These are phyloP conservation scores for Leptopilina clavipes DNA, from an alignment of 1,140 invertebrate species.

Conservation along the genomic window DNA sequence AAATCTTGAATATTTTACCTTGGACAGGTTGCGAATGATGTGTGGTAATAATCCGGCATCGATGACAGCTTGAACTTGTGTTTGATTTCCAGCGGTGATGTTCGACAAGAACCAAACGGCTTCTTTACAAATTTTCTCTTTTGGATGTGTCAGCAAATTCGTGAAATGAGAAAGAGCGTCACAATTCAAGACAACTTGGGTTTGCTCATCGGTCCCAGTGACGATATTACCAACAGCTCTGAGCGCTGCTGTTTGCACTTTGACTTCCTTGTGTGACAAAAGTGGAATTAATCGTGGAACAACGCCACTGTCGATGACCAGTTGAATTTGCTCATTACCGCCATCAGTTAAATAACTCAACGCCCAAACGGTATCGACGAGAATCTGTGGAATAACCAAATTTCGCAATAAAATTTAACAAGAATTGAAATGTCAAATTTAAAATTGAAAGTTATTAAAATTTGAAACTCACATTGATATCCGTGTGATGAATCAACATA, in stretches of 20 bases:
- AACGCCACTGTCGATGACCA: slow-evolving; percentile 97
- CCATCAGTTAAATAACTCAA: slow-evolving; percentile 98
- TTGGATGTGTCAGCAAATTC: slow-evolving; percentile 90
- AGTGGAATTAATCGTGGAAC: slow-evolving; percentile 96
- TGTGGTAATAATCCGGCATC: slow-evolving; percentile 95
- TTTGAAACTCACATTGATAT: slow-evolving; percentile 89
- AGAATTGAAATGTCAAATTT: slow-evolving; percentile 8
- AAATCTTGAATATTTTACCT: slow-evolving; percentile 68
- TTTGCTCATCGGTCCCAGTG: slow-evolving; percentile 99
- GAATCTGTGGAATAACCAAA: too few species aligned
- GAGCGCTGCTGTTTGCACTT: slow-evolving; percentile 97
- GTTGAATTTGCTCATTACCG: slow-evolving; percentile 98
- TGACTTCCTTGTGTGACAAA: slow-evolving; percentile 96
- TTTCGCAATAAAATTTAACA: background rate
- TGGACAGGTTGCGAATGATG: slow-evolving; percentile 91
- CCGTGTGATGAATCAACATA: slow-evolving; percentile 94
- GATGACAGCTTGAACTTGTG: slow-evolving; percentile 97
- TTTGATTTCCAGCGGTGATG: slow-evolving; percentile 97
- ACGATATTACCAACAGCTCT: slow-evolving; percentile 99
- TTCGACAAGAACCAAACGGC: slow-evolving; percentile 99
- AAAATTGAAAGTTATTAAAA: background rate
- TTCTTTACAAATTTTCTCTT: slow-evolving; percentile 92
- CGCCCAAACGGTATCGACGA: slow-evolving; percentile 99
- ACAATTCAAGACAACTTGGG: slow-evolving; percentile 80
- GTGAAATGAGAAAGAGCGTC: slow-evolving; percentile 95